Evolutionary conservation across 2,888 invertebrate species (phyloP).

Genomic region (Microctonus brassicae): DNA sequence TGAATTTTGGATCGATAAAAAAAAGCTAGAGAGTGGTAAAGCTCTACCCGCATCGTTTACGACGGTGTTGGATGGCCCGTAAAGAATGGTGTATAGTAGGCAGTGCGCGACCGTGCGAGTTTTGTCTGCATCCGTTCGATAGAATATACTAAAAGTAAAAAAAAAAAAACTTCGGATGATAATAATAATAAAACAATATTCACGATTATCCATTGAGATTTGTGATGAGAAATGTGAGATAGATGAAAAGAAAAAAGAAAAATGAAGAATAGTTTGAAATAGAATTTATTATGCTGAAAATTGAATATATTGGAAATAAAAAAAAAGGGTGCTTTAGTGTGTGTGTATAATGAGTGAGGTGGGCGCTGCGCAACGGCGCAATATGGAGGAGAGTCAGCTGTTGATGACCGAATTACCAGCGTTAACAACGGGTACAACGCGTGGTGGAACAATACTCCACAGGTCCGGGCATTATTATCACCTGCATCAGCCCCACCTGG

Average conservation of each 20-base stretch:
- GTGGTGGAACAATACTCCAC: slow-evolving; percentile 67
- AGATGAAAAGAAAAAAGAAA: background rate
- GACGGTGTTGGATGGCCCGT: slow-evolving; percentile 11
- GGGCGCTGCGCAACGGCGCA: slow-evolving; percentile 53
- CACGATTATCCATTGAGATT: background rate
- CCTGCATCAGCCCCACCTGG: slow-evolving; percentile 69
- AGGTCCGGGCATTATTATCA: slow-evolving; percentile 71
- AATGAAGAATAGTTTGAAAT: background rate
- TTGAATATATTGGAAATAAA: slow-evolving; percentile 3
- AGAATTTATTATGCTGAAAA: slow-evolving; percentile 19
- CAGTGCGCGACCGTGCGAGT: slow-evolving; percentile 12
- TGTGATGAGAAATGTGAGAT: background rate
- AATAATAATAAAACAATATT: background rate
- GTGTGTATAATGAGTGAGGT: slow-evolving; percentile 9
- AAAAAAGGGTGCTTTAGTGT: slow-evolving; percentile 6
- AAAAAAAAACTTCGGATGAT: background rate
- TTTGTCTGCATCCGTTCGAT: background rate
- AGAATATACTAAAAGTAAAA: slow-evolving; percentile 4
- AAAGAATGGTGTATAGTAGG: background rate
- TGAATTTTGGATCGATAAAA: background rate
- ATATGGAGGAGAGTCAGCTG: slow-evolving; percentile 74
- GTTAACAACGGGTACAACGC: slow-evolving; percentile 39
- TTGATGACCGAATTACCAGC: slow-evolving; percentile 74
- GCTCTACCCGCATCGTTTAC: slow-evolving; percentile 25
- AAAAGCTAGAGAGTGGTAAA: slow-evolving; percentile 14